Conservation (phyloP, 2,888 invertebrate species). For the Epinotia demarniana region DNA sequence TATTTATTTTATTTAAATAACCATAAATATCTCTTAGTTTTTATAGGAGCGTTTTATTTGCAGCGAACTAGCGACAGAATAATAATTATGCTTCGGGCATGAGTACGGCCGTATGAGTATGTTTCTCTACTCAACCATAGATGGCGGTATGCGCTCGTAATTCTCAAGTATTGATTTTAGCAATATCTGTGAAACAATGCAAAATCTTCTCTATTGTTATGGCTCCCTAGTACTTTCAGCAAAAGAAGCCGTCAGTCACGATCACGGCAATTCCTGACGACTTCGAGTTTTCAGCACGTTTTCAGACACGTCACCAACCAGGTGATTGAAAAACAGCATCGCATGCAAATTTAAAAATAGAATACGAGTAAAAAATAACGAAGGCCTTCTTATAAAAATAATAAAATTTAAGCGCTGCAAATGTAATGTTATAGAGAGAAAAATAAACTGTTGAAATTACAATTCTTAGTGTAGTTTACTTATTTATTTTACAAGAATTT, state of each 20-base stretch:
- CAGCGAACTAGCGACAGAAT: too few relatives aligned
- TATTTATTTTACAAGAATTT: too few relatives aligned
- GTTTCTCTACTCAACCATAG: conserved; percentile 51
- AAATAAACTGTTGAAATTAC: too few relatives aligned
- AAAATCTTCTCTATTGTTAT: conserved; percentile 10
- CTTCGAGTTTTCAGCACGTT: neutral
- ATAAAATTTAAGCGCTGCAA: too few relatives aligned
- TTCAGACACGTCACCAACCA: neutral
- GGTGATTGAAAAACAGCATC: too few relatives aligned
- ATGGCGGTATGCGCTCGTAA: conserved; percentile 46
- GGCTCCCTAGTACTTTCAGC: conserved; percentile 25
- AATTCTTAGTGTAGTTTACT: too few relatives aligned
- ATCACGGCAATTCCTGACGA: neutral
- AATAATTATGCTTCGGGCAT: neutral
- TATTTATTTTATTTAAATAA: too few relatives aligned
- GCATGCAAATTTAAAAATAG: too few relatives aligned
- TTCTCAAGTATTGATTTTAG: conserved; percentile 15
- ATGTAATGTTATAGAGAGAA: too few relatives aligned
- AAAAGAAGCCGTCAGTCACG: conserved; percentile 8
- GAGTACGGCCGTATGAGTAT: neutral
- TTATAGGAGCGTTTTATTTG: neutral
- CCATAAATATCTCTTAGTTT: too few relatives aligned
- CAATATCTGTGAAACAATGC: neutral
- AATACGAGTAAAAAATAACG: too few relatives aligned
- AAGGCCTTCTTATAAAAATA: too few relatives aligned